Evolutionary conservation across 2,888 invertebrate species (phyloP).

Genomic region (Callinectes sapidus): DNA sequence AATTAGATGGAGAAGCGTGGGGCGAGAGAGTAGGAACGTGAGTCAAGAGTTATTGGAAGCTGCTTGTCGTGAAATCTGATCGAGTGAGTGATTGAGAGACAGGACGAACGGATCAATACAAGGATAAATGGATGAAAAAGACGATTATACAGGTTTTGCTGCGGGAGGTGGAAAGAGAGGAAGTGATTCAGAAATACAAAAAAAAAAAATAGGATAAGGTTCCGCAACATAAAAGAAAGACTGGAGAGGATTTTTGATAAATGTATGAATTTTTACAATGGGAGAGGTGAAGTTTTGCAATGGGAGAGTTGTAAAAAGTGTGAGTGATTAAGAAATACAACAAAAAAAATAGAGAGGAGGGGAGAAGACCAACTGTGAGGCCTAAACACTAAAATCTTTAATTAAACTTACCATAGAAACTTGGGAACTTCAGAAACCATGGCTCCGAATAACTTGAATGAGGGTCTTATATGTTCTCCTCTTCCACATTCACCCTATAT

Average conservation of each 20-base stretch:
- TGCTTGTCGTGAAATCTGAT: background rate
- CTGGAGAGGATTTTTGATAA: background rate
- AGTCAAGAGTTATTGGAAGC: background rate
- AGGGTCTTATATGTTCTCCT: background rate
- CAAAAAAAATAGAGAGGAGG: too few relatives aligned
- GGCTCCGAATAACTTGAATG: background rate
- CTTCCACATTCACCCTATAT: background rate
- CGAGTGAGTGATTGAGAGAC: background rate
- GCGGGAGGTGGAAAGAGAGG: too few relatives aligned
- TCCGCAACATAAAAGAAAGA: background rate
- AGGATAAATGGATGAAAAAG: background rate
- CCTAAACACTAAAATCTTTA: background rate
- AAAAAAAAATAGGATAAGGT: too few relatives aligned
- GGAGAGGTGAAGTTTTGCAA: too few relatives aligned
- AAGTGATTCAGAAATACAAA: too few relatives aligned
- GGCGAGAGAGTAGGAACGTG: background rate
- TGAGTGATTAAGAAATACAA: too few relatives aligned
- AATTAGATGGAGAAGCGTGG: background rate
- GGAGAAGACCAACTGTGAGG: background rate
- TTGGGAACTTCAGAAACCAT: background rate
- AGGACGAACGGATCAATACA: background rate
- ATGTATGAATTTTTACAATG: too few relatives aligned
- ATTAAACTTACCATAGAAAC: background rate
- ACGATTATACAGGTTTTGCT: background rate
- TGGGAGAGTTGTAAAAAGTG: too few relatives aligned